A percentile compares a stretch with the other conserved stretches of the same genome.
Conservation (phyloP, 2,797 vertebrate species). For the Nyctibius grandis region DNA sequence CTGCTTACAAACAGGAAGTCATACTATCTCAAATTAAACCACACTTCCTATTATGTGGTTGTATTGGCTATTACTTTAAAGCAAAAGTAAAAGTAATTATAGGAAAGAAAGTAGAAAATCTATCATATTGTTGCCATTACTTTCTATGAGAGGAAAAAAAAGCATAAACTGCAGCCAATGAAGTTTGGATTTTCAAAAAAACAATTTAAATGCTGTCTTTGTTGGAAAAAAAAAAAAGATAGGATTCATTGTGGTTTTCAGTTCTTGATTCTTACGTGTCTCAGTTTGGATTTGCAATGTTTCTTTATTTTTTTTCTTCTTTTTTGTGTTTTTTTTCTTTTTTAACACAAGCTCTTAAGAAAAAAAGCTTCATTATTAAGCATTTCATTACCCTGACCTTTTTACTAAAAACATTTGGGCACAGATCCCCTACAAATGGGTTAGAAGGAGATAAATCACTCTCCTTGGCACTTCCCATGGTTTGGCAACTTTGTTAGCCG, state of each 20-base stretch:
- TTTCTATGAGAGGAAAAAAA: not conserved
- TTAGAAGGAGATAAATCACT: slow-evolving; percentile 53
- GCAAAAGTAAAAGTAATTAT: not conserved
- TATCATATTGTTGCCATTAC: not conserved
- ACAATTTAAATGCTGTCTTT: not conserved
- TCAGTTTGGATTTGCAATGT: not conserved
- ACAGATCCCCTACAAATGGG: not conserved
- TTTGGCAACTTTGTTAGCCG: slow-evolving; percentile 39
- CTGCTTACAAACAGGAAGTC: not conserved
- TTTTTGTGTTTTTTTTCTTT: too few relatives aligned
- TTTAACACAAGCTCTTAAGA: not conserved
- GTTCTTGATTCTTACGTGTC: not conserved
- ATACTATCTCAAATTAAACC: not conserved
- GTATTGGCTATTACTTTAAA: not conserved
- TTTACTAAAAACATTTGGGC: not conserved
- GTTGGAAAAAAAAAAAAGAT: not conserved
- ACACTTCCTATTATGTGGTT: not conserved
- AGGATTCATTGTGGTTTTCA: not conserved
- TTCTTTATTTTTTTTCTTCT: not conserved
- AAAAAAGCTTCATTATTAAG: not conserved
- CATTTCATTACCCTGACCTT: slow-evolving; percentile 20
- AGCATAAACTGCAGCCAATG: not conserved
- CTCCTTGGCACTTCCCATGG: slow-evolving; percentile 16
- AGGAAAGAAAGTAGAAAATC: not conserved
- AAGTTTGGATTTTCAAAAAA: not conserved